Evolutionary conservation across 2,888 invertebrate species (phyloP).

Genomic region (Erannis defoliaria): DNA sequence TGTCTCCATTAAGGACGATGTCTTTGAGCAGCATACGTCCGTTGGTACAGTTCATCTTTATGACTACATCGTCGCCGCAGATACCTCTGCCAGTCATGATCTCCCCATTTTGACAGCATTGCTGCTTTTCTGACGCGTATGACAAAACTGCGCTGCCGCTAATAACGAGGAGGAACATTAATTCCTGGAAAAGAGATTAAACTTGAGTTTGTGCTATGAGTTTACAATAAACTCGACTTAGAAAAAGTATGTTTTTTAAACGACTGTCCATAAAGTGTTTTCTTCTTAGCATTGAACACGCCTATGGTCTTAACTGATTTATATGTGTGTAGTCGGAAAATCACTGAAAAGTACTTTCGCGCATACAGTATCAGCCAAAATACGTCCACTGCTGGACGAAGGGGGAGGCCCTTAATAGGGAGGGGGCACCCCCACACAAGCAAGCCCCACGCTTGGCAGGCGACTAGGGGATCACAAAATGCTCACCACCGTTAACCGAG

Average conservation of each 20-base stretch:
- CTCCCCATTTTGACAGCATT: conserved; percentile 69
- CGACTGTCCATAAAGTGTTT: too few species aligned
- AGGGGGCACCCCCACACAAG: too few species aligned
- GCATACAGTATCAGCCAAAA: too few species aligned
- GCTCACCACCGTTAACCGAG: too few species aligned
- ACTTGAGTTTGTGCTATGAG: conserved; percentile 1
- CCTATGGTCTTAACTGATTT: too few species aligned
- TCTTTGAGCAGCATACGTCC: conserved; percentile 72
- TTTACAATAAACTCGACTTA: not conserved
- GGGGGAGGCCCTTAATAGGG: too few species aligned
- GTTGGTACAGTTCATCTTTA: conserved; percentile 63
- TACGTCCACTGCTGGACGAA: too few species aligned
- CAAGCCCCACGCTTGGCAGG: too few species aligned
- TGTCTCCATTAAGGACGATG: conserved; percentile 65
- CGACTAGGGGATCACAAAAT: too few species aligned
- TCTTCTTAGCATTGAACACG: too few species aligned
- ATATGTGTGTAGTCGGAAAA: too few species aligned
- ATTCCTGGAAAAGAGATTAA: conserved; percentile 59
- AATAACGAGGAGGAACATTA: conserved; percentile 60
- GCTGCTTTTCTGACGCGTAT: conserved; percentile 40
- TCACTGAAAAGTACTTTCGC: too few species aligned
- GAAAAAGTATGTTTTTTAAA: not conserved
- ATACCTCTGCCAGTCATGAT: conserved; percentile 55
- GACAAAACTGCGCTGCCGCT: conserved; percentile 53
- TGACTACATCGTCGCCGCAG: conserved; percentile 53